Evolutionary conservation across 2,797 vertebrate species (phyloP).

Genomic region (Harpagifer antarcticus): DNA sequence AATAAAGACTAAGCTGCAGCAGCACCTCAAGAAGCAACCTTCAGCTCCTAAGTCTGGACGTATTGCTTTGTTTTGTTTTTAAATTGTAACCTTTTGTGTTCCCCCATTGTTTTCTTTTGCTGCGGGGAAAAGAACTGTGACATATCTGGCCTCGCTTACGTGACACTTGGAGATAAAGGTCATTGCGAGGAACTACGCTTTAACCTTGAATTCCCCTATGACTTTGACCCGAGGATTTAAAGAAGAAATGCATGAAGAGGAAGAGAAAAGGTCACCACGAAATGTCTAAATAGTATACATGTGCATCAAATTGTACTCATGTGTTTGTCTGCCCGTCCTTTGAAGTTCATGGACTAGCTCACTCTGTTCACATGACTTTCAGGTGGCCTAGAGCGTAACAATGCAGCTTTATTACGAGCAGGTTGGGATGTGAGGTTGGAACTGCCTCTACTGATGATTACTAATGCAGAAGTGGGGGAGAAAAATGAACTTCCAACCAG

Average conservation of each 20-base stretch:
- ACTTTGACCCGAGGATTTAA: conserved; percentile 47
- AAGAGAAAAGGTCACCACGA: conserved; percentile 16
- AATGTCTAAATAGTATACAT: conserved; percentile 16
- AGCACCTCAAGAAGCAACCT: conserved; percentile 65
- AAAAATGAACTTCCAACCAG: conserved; percentile 31
- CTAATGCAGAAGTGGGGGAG: conserved; percentile 29
- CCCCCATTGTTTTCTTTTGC: conserved; percentile 43
- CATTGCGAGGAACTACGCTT: conserved; percentile 56
- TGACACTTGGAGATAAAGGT: conserved; percentile 65
- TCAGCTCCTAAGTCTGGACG: conserved; percentile 54
- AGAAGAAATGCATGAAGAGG: conserved; percentile 46
- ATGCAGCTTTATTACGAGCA: conserved; percentile 70
- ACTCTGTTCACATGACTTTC: conserved; percentile 64
- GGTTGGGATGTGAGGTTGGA: conserved; percentile 64
- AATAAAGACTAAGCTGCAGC: conserved; percentile 38
- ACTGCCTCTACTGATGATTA: conserved; percentile 46
- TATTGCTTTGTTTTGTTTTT: conserved; percentile 58
- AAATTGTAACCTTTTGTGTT: conserved; percentile 51
- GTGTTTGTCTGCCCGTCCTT: conserved; percentile 56
- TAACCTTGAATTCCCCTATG: conserved; percentile 57
- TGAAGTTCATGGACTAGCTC: conserved; percentile 57
- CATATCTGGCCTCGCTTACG: conserved; percentile 56
- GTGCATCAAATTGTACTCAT: conserved; percentile 41
- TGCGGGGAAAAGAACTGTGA: conserved; percentile 31
- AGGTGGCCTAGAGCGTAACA: conserved; percentile 44